These are phyloP conservation scores for Tokudaia tokunoshimensis DNA, from an alignment of 2,797 vertebrate genomes.

Conservation along the genomic window DNA sequence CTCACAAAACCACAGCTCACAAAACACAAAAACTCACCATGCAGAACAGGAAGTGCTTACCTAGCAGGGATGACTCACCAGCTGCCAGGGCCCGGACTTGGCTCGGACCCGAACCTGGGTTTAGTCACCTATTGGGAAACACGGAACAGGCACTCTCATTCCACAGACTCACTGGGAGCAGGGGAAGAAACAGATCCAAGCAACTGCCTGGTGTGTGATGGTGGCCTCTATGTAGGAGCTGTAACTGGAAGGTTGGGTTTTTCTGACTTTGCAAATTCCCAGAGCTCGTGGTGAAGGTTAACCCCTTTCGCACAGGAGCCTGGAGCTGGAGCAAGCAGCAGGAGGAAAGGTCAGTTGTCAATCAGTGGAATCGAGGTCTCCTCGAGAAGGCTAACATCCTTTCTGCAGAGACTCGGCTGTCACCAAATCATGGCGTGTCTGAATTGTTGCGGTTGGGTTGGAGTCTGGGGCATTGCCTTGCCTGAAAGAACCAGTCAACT, in stretches of 20 bases:
- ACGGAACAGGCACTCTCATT: background rate
- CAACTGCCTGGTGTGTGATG: background rate
- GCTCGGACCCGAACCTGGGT: background rate
- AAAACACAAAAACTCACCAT: background rate
- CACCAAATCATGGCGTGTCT: background rate
- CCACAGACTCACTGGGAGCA: background rate
- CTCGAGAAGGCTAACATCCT: background rate
- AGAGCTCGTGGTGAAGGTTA: background rate
- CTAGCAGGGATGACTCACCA: background rate
- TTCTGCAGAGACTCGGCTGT: background rate
- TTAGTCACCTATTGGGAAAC: constrained; percentile 2
- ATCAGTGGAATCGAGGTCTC: background rate
- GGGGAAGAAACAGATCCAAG: background rate
- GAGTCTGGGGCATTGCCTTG: background rate
- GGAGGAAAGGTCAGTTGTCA: background rate
- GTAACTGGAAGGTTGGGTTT: background rate
- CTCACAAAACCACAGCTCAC: constrained; percentile 5
- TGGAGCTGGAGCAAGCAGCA: background rate
- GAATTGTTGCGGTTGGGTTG: background rate
- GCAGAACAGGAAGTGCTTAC: background rate
- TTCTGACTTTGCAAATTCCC: background rate
- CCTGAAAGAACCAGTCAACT: background rate
- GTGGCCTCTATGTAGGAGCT: background rate
- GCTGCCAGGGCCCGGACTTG: background rate
- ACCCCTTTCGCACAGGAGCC: background rate